Evolutionary conservation across 2,113 vertebrate genomes (phyloP).

Genomic region (Silurus asotus): DNA sequence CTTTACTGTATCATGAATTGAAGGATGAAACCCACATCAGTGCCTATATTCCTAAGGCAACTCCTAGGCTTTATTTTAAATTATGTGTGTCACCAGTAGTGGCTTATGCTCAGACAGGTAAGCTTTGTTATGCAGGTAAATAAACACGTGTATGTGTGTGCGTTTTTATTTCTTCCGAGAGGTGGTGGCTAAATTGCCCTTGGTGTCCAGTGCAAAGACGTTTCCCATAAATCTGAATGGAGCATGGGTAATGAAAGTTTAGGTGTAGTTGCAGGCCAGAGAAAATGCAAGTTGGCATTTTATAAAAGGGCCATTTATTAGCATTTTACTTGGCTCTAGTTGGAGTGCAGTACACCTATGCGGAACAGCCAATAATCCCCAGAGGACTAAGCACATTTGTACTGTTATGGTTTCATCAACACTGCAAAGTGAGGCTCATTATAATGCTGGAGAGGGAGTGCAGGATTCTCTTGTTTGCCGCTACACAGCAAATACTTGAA

Average conservation of each 20-base stretch:
- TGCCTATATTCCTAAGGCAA: background rate
- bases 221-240: slow-evolving; percentile 45
- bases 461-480: background rate
- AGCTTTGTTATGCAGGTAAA: slow-evolving; percentile 4
- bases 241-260: slow-evolving; percentile 31
- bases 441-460: background rate
- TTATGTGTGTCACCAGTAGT: background rate
- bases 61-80: background rate
- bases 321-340: slow-evolving; percentile 1
- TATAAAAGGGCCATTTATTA: slow-evolving; percentile 39
- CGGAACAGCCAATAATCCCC: background rate
- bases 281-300: slow-evolving; percentile 51
- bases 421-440: slow-evolving; percentile 2
- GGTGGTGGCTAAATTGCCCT: slow-evolving; percentile 28
- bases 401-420: slow-evolving; percentile 8
- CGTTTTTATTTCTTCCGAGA: background rate
- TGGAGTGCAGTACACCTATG: background rate
- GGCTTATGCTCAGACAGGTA: background rate
- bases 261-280: slow-evolving; percentile 34
- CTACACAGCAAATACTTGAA: background rate
- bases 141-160: background rate
- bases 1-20: background rate
- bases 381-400: background rate
- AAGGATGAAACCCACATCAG: background rate
- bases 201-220: slow-evolving; percentile 22